Conservation (phyloP, 2,888 invertebrate genomes). For the Stictocephala bisonia region DNA sequence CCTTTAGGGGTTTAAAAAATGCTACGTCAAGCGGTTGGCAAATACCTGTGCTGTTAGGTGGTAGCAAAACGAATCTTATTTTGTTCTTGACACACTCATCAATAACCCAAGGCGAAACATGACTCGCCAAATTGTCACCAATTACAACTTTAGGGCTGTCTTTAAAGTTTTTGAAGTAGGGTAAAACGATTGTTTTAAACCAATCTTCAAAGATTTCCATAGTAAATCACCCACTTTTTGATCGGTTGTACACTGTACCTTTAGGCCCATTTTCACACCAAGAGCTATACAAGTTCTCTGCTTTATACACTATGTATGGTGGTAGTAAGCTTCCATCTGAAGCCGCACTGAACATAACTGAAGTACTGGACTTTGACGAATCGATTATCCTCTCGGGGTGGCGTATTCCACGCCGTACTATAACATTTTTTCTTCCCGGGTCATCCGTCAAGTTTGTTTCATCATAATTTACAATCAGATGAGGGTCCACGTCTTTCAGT, state of each 20-base stretch:
- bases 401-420: constrained; percentile 27
- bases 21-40: too few species aligned
- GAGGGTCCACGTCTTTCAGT: constrained; percentile 51
- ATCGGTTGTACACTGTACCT: constrained; percentile 61
- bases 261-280: constrained; percentile 63
- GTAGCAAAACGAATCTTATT: too few species aligned
- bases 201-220: constrained; percentile 59
- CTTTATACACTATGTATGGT: constrained; percentile 62
- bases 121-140: constrained; percentile 60
- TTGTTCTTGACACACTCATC: not conserved
- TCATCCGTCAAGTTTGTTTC: constrained; percentile 62
- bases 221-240: constrained; percentile 62
- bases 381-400: constrained; percentile 41
- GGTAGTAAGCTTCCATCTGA: constrained; percentile 60
- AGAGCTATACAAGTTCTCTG: constrained; percentile 59
- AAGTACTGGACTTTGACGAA: constrained; percentile 58
- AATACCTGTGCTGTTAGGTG: too few species aligned
- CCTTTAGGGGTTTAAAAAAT: too few species aligned
- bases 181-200: constrained; percentile 55
- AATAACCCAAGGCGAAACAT: constrained; percentile 56
- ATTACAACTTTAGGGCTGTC: constrained; percentile 55
- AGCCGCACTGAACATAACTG: constrained; percentile 61
- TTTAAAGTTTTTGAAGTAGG: constrained; percentile 29
- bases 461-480: constrained; percentile 57
- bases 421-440: constrained; percentile 56